A percentile compares a stretch with the other conserved stretches of the same genome.
Conservation (phyloP, 2,888 invertebrate genomes). For the Odontocolon sp. region DNA sequence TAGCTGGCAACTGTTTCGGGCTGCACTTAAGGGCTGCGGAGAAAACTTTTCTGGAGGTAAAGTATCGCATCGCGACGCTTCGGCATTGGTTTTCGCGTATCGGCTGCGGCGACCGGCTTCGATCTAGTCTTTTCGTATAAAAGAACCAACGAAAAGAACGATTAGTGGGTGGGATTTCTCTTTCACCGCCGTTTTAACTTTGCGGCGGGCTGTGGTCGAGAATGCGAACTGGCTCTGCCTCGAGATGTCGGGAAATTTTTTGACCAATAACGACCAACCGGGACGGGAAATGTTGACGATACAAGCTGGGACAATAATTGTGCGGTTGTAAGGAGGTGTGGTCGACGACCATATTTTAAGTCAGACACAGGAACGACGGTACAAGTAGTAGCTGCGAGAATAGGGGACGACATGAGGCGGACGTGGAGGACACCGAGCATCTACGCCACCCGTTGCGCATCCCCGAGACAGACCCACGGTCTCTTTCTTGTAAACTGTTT, state of each 20-base stretch:
- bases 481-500: constrained; percentile 43
- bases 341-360: constrained; percentile 77
- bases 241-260: constrained; percentile 41
- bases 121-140: constrained; percentile 2
- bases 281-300: constrained; percentile 39
- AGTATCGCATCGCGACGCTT: constrained; percentile 10
- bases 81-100: constrained; percentile 43
- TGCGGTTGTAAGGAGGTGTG: constrained; percentile 75
- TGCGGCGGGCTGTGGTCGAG: neutral
- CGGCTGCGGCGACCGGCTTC: constrained; percentile 16
- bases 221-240: neutral
- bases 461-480: neutral
- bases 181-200: constrained; percentile 17
- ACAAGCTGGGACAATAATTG: constrained; percentile 72
- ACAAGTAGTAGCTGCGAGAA: constrained; percentile 69
- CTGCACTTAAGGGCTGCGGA: constrained; percentile 66
- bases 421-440: constrained; percentile 55
- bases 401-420: constrained; percentile 48
- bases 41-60: constrained; percentile 40
- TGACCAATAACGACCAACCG: neutral
- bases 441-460: neutral
- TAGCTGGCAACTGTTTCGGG: constrained; percentile 74
- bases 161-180: constrained; percentile 49
- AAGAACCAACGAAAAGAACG: constrained; percentile 19
- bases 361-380: constrained; percentile 75